Conservation (phyloP, 2,797 vertebrate species). For the Antennarius maculatus region DNA sequence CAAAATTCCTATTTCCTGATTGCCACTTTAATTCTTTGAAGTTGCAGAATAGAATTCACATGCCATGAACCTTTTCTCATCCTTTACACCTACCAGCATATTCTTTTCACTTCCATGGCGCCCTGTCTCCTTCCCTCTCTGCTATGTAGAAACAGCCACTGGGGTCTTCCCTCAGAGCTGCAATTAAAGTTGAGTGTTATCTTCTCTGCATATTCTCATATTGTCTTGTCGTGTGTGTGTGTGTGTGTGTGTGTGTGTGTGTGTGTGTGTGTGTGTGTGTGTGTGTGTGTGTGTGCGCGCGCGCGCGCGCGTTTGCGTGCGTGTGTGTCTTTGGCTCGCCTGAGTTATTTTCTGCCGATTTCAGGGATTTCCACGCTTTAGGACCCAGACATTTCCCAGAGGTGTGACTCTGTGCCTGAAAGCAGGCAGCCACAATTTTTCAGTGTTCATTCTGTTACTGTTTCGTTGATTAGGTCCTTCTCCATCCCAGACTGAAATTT, state of each 20-base stretch:
- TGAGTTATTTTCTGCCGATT: conserved; percentile 52
- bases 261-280: conserved; percentile 8
- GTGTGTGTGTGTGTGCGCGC: conserved; percentile 29
- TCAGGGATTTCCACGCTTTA: conserved; percentile 57
- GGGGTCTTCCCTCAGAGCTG: conserved; percentile 66
- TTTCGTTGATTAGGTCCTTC: conserved; percentile 44
- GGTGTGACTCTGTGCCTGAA: conserved; percentile 46
- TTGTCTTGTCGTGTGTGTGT: conserved; percentile 5
- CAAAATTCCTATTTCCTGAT: conserved; percentile 30
- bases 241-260: conserved; percentile 35
- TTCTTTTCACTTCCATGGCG: conserved; percentile 48
- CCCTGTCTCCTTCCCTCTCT: conserved; percentile 24
- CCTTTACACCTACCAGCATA: conserved; percentile 42
- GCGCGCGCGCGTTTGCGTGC: conserved; percentile 22
- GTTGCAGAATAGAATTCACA: conserved; percentile 35
- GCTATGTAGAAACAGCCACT: conserved; percentile 35
- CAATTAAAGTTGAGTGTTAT: conserved; percentile 55
- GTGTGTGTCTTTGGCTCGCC: conserved; percentile 29
- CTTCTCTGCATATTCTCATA: conserved; percentile 56
- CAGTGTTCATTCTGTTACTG: conserved; percentile 20
- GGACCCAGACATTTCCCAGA: conserved; percentile 56
- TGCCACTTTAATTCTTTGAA: conserved; percentile 57
- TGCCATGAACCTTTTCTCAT: conserved; percentile 37
- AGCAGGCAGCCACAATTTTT: conserved; percentile 21
- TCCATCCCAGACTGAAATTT: conserved; percentile 37